Percentiles rank a stretch among this genome's conserved stretches.
Conservation (phyloP, 2,113 vertebrate species). For the Xenopus tropicalis region DNA sequence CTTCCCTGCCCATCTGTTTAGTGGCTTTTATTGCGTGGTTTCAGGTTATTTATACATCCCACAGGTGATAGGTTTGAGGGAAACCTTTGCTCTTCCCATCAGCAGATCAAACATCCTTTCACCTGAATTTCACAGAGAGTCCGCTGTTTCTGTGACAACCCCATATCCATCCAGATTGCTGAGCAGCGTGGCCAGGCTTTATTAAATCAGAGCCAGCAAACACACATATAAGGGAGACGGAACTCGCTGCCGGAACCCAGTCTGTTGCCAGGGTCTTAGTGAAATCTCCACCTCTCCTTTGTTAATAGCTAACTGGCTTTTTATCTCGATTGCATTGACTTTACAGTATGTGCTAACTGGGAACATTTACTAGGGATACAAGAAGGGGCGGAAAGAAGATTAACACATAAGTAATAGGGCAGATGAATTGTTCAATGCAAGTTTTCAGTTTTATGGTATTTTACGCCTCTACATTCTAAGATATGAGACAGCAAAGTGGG, state of each 20-base stretch:
- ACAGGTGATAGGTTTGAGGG: slow-evolving; percentile 29
- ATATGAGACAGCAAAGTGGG: no score
- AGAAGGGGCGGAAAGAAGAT: no score
- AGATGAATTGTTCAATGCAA: no score
- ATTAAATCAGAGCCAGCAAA: slow-evolving; percentile 39
- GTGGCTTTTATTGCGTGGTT: slow-evolving; percentile 46
- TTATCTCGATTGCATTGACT: no score
- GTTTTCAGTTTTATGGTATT: no score
- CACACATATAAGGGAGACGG: slow-evolving; percentile 35
- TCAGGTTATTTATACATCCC: no score
- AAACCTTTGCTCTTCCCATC: slow-evolving; percentile 56
- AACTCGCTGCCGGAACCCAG: slow-evolving; percentile 22
- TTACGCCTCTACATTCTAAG: no score
- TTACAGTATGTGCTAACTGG: no score
- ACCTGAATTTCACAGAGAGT: slow-evolving; percentile 50
- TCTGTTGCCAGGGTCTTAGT: slow-evolving; percentile 53
- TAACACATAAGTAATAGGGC: no score
- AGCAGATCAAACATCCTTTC: slow-evolving; percentile 59
- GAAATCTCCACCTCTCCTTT: slow-evolving; percentile 25
- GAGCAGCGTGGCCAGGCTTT: slow-evolving; percentile 41
- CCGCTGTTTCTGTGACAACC: slow-evolving; percentile 57
- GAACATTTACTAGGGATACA: no score
- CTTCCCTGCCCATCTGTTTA: slow-evolving; percentile 48
- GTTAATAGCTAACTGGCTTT: not conserved
- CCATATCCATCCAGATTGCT: slow-evolving; percentile 53